A percentile compares a stretch with the other conserved stretches of the same genome.
Conservation (phyloP, 2,888 invertebrate species). For the Drosophila hamatofila region DNA sequence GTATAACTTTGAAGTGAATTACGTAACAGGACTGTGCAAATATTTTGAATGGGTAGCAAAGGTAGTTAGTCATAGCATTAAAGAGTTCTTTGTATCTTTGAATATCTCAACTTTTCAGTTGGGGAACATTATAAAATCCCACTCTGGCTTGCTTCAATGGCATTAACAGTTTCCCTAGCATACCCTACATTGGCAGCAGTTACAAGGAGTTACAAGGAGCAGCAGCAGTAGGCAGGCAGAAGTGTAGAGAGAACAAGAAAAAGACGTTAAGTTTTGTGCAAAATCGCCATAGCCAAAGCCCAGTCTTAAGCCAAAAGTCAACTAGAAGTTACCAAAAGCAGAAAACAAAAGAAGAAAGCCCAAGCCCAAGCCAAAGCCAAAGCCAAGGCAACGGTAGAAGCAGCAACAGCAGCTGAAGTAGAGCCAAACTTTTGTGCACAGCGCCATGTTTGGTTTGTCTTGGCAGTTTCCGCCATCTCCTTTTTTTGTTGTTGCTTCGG, state of each 20-base stretch:
- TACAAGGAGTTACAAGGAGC: slow-evolving; percentile 4
- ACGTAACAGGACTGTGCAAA: background rate
- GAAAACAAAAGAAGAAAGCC: slow-evolving; percentile 64
- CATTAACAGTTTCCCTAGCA: slow-evolving; percentile 36
- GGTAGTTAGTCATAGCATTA: background rate
- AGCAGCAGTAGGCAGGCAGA: background rate
- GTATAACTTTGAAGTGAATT: background rate
- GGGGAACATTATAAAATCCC: background rate
- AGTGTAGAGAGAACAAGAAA: slow-evolving; percentile 24
- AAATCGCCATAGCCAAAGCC: slow-evolving; percentile 70
- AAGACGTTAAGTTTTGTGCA: slow-evolving; percentile 58
- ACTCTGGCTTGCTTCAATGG: slow-evolving; percentile 23
- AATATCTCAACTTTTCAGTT: background rate
- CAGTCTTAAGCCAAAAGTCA: slow-evolving; percentile 77
- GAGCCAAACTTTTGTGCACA: slow-evolving; percentile 75
- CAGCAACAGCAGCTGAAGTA: slow-evolving; percentile 48
- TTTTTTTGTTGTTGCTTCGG: slow-evolving; percentile 45
- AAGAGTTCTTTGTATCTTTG: background rate
- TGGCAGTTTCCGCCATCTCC: slow-evolving; percentile 80
- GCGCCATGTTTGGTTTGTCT: slow-evolving; percentile 85
- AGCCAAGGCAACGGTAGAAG: slow-evolving; percentile 16
- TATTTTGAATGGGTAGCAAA: background rate
- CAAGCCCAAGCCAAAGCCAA: slow-evolving; percentile 14
- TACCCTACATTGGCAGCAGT: slow-evolving; percentile 8
- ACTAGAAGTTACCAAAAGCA: slow-evolving; percentile 76